A percentile compares a stretch with the other conserved stretches of the same genome.
These are phyloP conservation scores for Caenorhabditis afra DNA, from an alignment of 2,888 invertebrate genomes.

Conservation along the genomic window DNA sequence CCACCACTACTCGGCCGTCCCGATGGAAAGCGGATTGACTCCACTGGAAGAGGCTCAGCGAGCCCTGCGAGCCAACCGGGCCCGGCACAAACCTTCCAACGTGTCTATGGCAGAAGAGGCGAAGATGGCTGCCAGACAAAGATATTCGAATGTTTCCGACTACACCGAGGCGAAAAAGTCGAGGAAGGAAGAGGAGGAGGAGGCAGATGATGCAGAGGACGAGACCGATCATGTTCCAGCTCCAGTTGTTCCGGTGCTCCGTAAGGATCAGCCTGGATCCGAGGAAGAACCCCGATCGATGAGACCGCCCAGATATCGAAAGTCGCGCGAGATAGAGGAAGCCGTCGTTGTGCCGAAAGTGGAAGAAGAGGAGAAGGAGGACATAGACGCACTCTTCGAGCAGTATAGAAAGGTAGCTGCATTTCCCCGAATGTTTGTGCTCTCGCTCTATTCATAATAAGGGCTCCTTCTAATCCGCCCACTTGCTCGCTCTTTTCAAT, in stretches of 20 bases:
- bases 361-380: slow-evolving; percentile 34
- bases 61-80: slow-evolving; percentile 58
- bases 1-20: slow-evolving; percentile 50
- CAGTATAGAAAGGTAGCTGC: slow-evolving; percentile 42
- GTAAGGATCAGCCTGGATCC: slow-evolving; percentile 19
- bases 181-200: slow-evolving; percentile 22
- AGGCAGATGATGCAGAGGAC: not conserved
- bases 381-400: slow-evolving; percentile 56
- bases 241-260: slow-evolving; percentile 30
- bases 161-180: slow-evolving; percentile 30
- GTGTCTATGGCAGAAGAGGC: slow-evolving; percentile 44
- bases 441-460: too few species aligned
- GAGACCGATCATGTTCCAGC: slow-evolving; percentile 19
- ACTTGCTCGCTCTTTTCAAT: not conserved
- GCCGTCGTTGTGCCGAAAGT: slow-evolving; percentile 36
- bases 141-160: slow-evolving; percentile 38
- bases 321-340: slow-evolving; percentile 52
- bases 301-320: slow-evolving; percentile 48
- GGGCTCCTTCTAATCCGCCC: not conserved
- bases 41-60: slow-evolving; percentile 61
- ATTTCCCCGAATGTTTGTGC: too few species aligned
- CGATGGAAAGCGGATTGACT: slow-evolving; percentile 31
- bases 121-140: slow-evolving; percentile 25
- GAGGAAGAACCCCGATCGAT: slow-evolving; percentile 48
- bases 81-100: slow-evolving; percentile 53